Evolutionary conservation across 2,113 vertebrate genomes (phyloP).

Genomic region (Fulmarus glacialis): DNA sequence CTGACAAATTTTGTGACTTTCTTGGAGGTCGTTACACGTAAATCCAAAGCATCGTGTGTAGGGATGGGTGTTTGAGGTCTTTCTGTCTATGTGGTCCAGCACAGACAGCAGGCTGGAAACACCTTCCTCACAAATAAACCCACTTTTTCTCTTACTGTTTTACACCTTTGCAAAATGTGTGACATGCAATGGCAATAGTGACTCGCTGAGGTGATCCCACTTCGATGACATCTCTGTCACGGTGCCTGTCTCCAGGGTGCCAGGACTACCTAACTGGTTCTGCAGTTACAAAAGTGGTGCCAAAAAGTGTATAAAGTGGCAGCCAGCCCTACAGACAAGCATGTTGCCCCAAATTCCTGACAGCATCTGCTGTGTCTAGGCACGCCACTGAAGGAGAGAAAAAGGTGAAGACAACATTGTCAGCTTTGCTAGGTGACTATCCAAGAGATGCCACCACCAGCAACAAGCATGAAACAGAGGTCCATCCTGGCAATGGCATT

Average conservation of each 20-base stretch:
- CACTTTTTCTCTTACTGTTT: not conserved
- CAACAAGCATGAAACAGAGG: not conserved
- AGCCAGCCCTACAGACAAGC: not conserved
- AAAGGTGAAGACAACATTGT: not conserved
- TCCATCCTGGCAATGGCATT: not conserved
- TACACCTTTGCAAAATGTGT: not conserved
- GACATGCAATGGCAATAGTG: not conserved
- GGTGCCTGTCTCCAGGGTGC: not conserved
- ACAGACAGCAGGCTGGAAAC: not conserved
- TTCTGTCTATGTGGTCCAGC: accelerated
- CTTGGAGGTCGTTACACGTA: not conserved
- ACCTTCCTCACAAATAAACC: not conserved
- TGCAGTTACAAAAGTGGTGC: not conserved
- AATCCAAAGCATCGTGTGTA: not conserved
- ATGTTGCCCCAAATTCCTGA: not conserved
- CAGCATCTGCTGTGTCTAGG: not conserved
- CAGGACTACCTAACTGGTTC: not conserved
- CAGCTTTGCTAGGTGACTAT: not conserved
- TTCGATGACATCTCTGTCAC: not conserved
- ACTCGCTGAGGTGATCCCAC: not conserved
- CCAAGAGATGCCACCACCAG: not conserved
- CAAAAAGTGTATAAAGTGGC: not conserved
- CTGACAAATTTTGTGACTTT: not conserved
- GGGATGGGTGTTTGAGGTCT: not conserved
- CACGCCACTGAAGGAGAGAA: not conserved